Percentiles rank a stretch among this genome's conserved stretches.
phyloP scores from a whole-genome alignment of 1,140 invertebrate genomes.

The Papilio glaucus region DNA sequence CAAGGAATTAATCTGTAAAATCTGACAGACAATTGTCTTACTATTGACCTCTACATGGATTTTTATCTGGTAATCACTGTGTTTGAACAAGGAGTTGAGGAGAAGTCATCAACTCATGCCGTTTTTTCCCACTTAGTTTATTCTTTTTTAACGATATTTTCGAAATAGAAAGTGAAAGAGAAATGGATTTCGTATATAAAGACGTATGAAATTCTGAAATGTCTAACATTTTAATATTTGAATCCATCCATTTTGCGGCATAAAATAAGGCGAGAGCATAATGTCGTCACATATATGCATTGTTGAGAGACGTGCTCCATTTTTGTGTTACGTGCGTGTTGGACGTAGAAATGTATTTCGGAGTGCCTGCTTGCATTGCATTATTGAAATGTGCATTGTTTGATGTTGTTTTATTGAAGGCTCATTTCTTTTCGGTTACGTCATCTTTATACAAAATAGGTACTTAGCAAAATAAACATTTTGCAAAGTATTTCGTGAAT shows the following conservation, averaged over 20 bases:
- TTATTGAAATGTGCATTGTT: constrained; percentile 18
- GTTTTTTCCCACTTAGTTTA: neutral
- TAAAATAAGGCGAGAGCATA: constrained; percentile 15
- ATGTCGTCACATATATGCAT: constrained; percentile 25
- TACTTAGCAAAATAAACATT: no score
- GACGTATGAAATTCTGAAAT: neutral
- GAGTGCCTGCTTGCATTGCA: neutral
- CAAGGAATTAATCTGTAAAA: no score
- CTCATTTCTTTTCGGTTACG: neutral
- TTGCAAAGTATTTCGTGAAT: no score
- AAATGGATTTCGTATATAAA: neutral
- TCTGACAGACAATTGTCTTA: no score
- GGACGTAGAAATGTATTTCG: constrained; percentile 23
- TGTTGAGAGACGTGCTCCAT: constrained; percentile 29
- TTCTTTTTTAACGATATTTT: neutral
- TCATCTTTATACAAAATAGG: neutral
- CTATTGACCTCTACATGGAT: no score
- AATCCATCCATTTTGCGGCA: constrained; percentile 14
- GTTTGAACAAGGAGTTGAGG: no score
- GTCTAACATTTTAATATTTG: constrained; percentile 11
- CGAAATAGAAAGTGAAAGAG: neutral
- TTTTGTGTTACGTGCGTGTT: constrained; percentile 18
- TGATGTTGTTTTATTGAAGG: constrained; percentile 12
- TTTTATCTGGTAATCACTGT: no score
- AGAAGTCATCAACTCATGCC: no score